These are phyloP conservation scores for Bombus cullumanus DNA, from an alignment of 1,140 invertebrate species.

Conservation along the genomic window DNA sequence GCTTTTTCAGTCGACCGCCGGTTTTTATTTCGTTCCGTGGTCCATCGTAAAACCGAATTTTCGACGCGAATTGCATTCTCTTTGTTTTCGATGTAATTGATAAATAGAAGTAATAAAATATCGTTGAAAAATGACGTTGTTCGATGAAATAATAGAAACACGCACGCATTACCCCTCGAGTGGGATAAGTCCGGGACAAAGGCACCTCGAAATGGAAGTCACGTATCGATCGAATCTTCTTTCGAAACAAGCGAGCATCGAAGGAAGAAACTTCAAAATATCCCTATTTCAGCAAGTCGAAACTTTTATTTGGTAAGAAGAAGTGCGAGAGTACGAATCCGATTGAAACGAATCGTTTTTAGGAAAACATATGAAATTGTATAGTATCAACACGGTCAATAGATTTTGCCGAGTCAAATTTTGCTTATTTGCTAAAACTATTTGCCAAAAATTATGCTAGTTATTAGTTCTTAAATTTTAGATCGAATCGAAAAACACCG, in stretches of 20 bases:
- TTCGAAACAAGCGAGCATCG: too few relatives aligned
- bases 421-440: too few relatives aligned
- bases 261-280: background rate
- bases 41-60: conserved; percentile 2
- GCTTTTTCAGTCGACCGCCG: background rate
- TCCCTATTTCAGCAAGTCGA: background rate
- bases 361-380: background rate
- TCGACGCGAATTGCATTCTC: background rate
- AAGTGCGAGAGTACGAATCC: background rate
- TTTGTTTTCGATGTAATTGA: background rate
- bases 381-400: background rate
- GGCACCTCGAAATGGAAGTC: background rate
- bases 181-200: background rate
- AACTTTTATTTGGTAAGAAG: background rate
- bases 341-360: background rate
- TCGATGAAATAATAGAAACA: background rate
- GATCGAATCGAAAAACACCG: too few relatives aligned
- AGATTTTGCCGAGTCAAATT: background rate
- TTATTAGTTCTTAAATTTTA: too few relatives aligned
- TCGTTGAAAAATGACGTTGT: background rate
- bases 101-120: conserved; percentile 1
- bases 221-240: background rate
- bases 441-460: too few relatives aligned
- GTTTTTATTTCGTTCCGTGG: background rate
- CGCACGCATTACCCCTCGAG: background rate